Evolutionary conservation across 37 sponge, comb jelly and placozoan genomes (phyloP).

Genomic region (Lycopodina hypogea): DNA sequence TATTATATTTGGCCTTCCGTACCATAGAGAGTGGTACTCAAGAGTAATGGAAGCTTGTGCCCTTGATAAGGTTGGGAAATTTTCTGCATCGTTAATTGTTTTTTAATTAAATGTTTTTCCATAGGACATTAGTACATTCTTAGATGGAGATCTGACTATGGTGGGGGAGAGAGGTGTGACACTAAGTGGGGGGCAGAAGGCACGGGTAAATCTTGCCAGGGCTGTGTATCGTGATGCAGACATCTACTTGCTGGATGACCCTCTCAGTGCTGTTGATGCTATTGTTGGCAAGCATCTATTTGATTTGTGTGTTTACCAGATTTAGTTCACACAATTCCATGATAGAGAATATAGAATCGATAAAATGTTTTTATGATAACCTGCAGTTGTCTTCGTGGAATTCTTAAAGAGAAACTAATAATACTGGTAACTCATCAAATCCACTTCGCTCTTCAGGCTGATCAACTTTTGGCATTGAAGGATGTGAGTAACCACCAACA

Average conservation of each 20-base stretch:
- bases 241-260: conserved; percentile 82
- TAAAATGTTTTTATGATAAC: no score
- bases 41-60: conserved; percentile 59
- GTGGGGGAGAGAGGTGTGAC: conserved; percentile 92
- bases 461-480: conserved; percentile 64
- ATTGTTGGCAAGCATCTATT: conserved; percentile 68
- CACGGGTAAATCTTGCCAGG: conserved; percentile 84
- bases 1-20: conserved; percentile 56
- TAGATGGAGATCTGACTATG: conserved; percentile 76
- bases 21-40: conserved; percentile 29
- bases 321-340: no score
- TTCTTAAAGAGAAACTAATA: conserved; percentile 40
- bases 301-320: conserved; percentile 34
- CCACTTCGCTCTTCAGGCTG: conserved; percentile 74
- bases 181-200: conserved; percentile 94
- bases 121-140: conserved; percentile 65
- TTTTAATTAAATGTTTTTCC: no score
- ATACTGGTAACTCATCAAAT: conserved; percentile 83
- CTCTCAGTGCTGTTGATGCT: conserved; percentile 86
- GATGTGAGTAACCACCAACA: conserved; percentile 38
- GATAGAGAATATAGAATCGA: no score
- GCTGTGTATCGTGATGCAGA: conserved; percentile 75
- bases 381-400: conserved; percentile 47
- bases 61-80: conserved; percentile 44
- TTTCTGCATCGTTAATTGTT: not conserved